Base-by-base conservation (phyloP, 2,888 invertebrate genomes). In the Pyrrhosoma nymphula region DNA sequence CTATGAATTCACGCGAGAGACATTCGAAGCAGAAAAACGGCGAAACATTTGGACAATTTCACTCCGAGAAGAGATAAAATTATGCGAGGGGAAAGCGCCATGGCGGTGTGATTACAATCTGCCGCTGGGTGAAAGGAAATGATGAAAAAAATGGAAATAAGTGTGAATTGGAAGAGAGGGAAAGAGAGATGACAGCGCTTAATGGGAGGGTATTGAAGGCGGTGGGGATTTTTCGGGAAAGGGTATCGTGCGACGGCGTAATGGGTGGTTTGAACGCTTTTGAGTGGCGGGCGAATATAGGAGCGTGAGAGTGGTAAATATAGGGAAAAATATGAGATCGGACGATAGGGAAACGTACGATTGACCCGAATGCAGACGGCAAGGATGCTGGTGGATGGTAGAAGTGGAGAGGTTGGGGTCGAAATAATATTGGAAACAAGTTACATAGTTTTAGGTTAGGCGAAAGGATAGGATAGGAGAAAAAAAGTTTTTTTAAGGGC, bases 11-110 rank as follows among this genome's bases (percentile, higher is more conserved):
- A 35, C 82, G 82, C 16, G 30, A 35, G 30, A 35, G 30, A 35
- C 30, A 35, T 82, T 26, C 82, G 82, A 35, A 35, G 30, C 82
- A 82, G 30, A 82, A 82, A 82, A 35, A 82, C 82, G 35, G 75
- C 20, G 75, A 82, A 82, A 82, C 82, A 82, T 82, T 82, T 35
- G 82, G 82, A 82, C 82, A 89, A n/a, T 89, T 56, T 89, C 47
- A 89, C 26, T 88, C 60, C 20, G 10, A 26, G 55, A 89, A 20
- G 55, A 56, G 89, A 55, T n/a, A n/a, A 47, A 56, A 47, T n/a
- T n/a, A 47, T 26, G 89, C 26, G 89, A 26, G 39, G 88, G 23
- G 89, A 56, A 89, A 89, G 89, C 47, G 12, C 26, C 55, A 8
- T 23, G 88, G 12, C 23, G 26, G 56, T 26, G 89, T 39, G 89